Evolutionary conservation across 2,888 invertebrate species (phyloP), one percentile per base, ranked within the genome.

Genomic region (Eupithecia subfuscata): DNA sequence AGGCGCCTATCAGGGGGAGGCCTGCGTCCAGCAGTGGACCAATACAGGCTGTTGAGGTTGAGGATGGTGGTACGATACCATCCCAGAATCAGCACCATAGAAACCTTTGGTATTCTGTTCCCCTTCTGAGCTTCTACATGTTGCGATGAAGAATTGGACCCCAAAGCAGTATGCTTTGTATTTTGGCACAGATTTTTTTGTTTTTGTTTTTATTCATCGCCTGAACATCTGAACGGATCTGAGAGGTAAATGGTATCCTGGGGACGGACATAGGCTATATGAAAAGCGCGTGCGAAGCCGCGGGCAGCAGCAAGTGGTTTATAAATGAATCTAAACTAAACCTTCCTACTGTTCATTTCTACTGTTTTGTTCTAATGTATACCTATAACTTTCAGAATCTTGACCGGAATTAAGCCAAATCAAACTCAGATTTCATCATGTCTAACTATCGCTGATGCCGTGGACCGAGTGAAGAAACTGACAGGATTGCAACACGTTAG

Each of bases 401-500:
- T 77, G 25, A 71, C 68, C 12, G 60, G 25, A 60, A 71, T 77
- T 12, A 65, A 72, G 30, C 72, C 71, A 34, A 67, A 56, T 18
- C 22, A 34, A 7, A 67, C 37, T 30, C 30, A 71, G 30, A 69
- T 22, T 43, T 43, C 63, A 4, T 43, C 14, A 4, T 43, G 1
- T 30, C 0, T 93, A 67, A 77, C 95, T 8, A 85, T 98, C 45
- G 88, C 94, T 3, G 93, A 96, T 73, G 96, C 97, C 1, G 95
- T 98, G 34, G 86, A 95, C 9, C 90, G 89, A 69, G 95, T 98
- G 0, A 98, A 98, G 89, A 89, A 93, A 70, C 96, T 97, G 75
- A 97, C 97, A 40, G 96, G 96, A 0, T 88, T 98, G 45, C 87
- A 95, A 0, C 95, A 97, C 87, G 95, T 99, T 16, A 96, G 98